phyloP scores from a whole-genome alignment of 2,113 vertebrate species.

The Rhagologus leucostigma region DNA sequence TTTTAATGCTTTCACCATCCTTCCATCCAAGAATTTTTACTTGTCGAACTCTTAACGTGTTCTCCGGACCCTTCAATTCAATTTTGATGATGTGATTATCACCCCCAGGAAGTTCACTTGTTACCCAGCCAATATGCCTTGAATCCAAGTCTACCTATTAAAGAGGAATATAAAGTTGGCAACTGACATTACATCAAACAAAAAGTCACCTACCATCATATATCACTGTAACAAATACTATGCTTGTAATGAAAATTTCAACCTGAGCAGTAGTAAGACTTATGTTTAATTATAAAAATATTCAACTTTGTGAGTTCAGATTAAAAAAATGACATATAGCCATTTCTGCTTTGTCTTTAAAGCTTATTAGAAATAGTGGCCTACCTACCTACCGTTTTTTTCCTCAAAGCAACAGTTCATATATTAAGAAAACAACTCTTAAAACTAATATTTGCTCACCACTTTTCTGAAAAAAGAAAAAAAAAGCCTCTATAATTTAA shows the following conservation, averaged over 20 bases:
- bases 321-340: not conserved
- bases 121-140: slow-evolving; percentile 98
- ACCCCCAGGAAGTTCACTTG: slow-evolving; percentile 93
- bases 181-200: not conserved
- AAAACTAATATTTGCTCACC: not conserved
- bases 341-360: not conserved
- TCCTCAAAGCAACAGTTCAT: not conserved
- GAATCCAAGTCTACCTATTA: slow-evolving; percentile 93
- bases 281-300: not conserved
- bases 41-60: slow-evolving; percentile 94
- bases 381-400: not conserved
- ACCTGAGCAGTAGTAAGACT: not conserved
- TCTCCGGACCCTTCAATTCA: slow-evolving; percentile 96
- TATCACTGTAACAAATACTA: not conserved
- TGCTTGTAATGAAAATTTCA: not conserved
- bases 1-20: slow-evolving; percentile 95
- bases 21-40: slow-evolving; percentile 99
- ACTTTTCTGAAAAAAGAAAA: not conserved
- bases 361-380: not conserved
- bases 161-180: slow-evolving; percentile 35
- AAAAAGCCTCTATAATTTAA: not conserved
- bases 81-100: slow-evolving; percentile 96
- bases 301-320: not conserved
- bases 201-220: not conserved
- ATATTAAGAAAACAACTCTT: not conserved